A percentile compares a stretch with the other conserved stretches of the same genome.
These are phyloP conservation scores for Trichonephila clavipes DNA, from an alignment of 1,140 invertebrate species.

Conservation along the genomic window DNA sequence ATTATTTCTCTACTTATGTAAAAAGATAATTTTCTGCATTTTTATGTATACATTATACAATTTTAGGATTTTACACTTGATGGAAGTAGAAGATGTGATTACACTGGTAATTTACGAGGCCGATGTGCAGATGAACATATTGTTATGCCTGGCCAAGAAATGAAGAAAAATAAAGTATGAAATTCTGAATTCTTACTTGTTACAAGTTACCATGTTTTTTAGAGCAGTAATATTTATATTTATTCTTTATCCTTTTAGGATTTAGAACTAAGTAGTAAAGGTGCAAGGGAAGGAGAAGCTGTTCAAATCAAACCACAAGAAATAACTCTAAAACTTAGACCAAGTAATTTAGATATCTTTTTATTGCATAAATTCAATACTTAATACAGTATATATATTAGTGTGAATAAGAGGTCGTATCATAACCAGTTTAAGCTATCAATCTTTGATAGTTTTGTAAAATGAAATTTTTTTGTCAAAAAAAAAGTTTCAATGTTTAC, in stretches of 20 bases:
- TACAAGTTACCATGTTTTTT: background rate
- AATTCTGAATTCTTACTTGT: background rate
- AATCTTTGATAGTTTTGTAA: too few species aligned
- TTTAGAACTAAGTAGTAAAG: constrained; percentile 75
- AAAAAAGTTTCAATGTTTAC: too few species aligned
- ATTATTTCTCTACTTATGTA: too few species aligned
- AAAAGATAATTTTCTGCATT: background rate
- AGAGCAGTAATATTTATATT: background rate
- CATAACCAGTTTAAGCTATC: too few species aligned
- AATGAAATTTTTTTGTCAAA: too few species aligned
- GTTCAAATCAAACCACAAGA: constrained; percentile 79
- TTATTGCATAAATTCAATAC: background rate
- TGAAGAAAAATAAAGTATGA: constrained; percentile 66
- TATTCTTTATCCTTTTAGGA: constrained; percentile 58
- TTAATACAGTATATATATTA: too few species aligned
- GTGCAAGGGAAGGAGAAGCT: constrained; percentile 76
- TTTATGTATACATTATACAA: background rate
- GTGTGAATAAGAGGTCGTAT: too few species aligned
- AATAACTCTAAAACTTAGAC: constrained; percentile 77
- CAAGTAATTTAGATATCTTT: constrained; percentile 61
- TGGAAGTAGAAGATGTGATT: constrained; percentile 72
- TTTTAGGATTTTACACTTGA: constrained; percentile 68
- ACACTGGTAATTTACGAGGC: constrained; percentile 62
- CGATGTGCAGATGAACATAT: constrained; percentile 65
- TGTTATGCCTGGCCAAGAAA: constrained; percentile 66